Conservation (phyloP, 2,113 vertebrate species). For the Phrynosoma platyrhinos region DNA sequence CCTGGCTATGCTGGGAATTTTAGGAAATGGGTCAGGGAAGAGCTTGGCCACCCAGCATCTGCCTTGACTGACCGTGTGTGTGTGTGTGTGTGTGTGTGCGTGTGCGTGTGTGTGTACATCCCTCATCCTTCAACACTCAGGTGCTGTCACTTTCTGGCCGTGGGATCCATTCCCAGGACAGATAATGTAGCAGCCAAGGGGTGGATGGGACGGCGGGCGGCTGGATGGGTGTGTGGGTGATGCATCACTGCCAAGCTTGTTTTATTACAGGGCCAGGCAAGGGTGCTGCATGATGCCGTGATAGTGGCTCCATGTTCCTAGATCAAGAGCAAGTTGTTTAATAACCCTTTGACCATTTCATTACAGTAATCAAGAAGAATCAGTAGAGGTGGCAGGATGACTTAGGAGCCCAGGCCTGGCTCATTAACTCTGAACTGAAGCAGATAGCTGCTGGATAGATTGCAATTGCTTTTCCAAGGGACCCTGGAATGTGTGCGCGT, state of each 20-base stretch:
- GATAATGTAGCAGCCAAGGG: neutral
- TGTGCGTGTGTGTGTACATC: neutral
- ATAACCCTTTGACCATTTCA: constrained; percentile 47
- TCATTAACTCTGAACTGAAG: constrained; percentile 43
- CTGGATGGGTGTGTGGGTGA: neutral
- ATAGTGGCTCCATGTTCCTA: constrained; percentile 13
- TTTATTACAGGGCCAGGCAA: constrained; percentile 34
- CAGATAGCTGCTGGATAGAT: constrained; percentile 41
- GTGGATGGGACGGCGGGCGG: neutral
- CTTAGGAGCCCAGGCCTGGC: constrained; percentile 41
- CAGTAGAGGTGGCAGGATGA: constrained; percentile 46
- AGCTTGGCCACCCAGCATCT: neutral
- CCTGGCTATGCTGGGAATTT: neutral
- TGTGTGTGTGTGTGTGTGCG: neutral
- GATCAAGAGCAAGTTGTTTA: constrained; percentile 38
- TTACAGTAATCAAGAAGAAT: constrained; percentile 49
- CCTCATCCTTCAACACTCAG: neutral
- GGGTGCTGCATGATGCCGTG: neutral
- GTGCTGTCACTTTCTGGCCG: neutral
- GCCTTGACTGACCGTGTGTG: neutral
- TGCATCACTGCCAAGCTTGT: constrained; percentile 17
- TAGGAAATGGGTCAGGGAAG: neutral
- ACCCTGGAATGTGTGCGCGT: neutral
- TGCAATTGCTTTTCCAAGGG: constrained; percentile 38
- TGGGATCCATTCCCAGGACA: neutral